Evolutionary conservation across 2,888 invertebrate genomes (phyloP).

Genomic region (Saturnia japonica): DNA sequence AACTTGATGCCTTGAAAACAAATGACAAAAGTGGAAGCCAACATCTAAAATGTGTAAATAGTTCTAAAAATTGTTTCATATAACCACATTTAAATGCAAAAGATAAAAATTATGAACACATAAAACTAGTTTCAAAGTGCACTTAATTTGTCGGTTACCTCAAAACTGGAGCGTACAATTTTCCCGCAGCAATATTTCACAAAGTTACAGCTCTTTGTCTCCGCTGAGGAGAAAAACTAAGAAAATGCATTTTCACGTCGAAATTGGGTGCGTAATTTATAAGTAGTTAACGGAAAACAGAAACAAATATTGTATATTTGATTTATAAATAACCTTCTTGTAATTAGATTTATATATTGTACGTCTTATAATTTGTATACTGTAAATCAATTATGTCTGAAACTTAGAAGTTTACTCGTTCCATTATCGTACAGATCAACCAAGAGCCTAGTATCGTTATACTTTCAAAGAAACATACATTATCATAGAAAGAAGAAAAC

Average conservation of each 20-base stretch:
- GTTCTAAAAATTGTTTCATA: neutral
- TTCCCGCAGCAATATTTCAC: conserved; percentile 11
- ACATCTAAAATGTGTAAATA: neutral
- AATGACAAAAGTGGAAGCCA: neutral
- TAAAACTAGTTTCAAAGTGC: conserved; percentile 9
- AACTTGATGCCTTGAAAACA: neutral
- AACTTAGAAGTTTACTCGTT: neutral
- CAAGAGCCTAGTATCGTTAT: neutral
- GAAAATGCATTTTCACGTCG: conserved; percentile 9
- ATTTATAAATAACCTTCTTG: too few relatives aligned
- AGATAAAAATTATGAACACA: neutral
- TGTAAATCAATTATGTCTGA: neutral
- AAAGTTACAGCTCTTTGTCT: conserved; percentile 14
- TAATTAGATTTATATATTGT: neutral
- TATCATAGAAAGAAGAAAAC: too few relatives aligned
- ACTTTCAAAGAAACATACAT: too few relatives aligned
- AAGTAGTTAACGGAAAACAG: neutral
- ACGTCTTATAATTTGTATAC: neutral
- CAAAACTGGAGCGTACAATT: conserved; percentile 13
- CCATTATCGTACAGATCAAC: neutral
- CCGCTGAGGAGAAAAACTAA: neutral
- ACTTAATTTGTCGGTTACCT: conserved; percentile 10
- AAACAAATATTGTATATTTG: neutral
- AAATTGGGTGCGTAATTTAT: neutral
- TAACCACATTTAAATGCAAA: neutral